phyloP scores from a whole-genome alignment of 1,140 invertebrate species.

The Sitophilus oryzae region DNA sequence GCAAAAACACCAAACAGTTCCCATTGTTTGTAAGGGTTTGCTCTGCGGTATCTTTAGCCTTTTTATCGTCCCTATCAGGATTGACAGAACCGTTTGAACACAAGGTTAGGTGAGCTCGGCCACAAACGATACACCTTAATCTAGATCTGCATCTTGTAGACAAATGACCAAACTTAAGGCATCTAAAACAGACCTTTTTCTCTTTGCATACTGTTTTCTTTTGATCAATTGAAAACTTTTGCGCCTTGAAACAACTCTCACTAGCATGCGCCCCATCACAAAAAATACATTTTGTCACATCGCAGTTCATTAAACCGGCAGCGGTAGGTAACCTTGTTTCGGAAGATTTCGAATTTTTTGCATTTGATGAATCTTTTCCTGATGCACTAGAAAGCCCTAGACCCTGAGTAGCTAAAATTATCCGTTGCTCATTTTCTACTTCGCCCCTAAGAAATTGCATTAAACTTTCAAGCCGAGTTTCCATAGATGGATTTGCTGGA shows the following conservation, averaged over 20 bases:
- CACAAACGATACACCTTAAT: conserved; percentile 1
- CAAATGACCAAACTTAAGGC: conserved; percentile 10
- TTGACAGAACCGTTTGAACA: not conserved
- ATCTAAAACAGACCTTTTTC: conserved; percentile 14
- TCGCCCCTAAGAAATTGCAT: not conserved
- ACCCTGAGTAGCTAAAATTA: conserved; percentile 6
- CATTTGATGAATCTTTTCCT: conserved; percentile 2
- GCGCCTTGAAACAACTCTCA: conserved; percentile 15
- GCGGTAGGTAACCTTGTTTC: not conserved
- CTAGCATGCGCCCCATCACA: conserved; percentile 16
- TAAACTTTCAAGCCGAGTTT: conserved; percentile 1
- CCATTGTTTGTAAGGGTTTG: too few relatives aligned
- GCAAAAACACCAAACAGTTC: not conserved
- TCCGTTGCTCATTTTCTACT: conserved; percentile 1
- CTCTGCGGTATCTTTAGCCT: too few relatives aligned
- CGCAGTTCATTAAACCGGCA: conserved; percentile 1
- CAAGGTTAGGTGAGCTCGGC: too few relatives aligned
- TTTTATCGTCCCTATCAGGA: not conserved
- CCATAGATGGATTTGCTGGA: conserved; percentile 1
- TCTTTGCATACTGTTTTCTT: conserved; percentile 3
- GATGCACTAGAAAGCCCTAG: conserved; percentile 1
- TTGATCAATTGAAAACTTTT: conserved; percentile 10
- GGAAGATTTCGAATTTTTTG: conserved; percentile 1
- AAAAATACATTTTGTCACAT: conserved; percentile 18
- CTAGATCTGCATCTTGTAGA: conserved; percentile 9